Conservation (phyloP, 2,888 invertebrate genomes). For the Cancer borealis region DNA sequence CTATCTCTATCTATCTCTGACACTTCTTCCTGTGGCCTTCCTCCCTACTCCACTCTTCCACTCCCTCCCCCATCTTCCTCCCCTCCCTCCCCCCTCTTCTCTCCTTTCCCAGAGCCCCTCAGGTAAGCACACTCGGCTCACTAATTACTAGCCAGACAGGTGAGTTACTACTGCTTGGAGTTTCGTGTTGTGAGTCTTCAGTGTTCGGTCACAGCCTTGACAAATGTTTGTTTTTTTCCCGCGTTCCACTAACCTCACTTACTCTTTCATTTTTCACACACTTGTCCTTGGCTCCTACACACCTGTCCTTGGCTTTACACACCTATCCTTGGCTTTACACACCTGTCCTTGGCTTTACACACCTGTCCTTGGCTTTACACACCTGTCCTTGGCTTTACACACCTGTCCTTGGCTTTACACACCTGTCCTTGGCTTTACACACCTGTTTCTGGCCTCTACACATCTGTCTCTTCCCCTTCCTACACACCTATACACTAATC, state of each 20-base stretch:
- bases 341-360: too few species aligned
- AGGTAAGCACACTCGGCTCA: background rate
- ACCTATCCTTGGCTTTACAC: too few species aligned
- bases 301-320: too few species aligned
- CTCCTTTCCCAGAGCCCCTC: background rate
- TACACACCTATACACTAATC: background rate
- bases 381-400: too few species aligned
- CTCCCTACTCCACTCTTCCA: too few species aligned
- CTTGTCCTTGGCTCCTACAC: too few species aligned
- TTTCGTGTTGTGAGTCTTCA: too few species aligned
- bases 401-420: too few species aligned
- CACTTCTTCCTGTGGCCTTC: background rate
- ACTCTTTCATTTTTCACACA: background rate
- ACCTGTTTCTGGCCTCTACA: background rate
- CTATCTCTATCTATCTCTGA: background rate
- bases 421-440: background rate
- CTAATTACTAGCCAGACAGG: conserved; percentile 6
- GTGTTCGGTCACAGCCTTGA: background rate
- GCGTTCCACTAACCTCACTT: background rate
- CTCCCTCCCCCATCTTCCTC: background rate
- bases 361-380: too few species aligned
- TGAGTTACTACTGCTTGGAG: background rate
- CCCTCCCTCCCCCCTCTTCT: conserved; percentile 11
- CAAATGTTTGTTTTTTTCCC: background rate
- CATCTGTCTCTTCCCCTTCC: background rate